Evolutionary conservation across 2,888 invertebrate species (phyloP), one percentile per base, ranked within the genome.

Genomic region (Meteorus colon): DNA sequence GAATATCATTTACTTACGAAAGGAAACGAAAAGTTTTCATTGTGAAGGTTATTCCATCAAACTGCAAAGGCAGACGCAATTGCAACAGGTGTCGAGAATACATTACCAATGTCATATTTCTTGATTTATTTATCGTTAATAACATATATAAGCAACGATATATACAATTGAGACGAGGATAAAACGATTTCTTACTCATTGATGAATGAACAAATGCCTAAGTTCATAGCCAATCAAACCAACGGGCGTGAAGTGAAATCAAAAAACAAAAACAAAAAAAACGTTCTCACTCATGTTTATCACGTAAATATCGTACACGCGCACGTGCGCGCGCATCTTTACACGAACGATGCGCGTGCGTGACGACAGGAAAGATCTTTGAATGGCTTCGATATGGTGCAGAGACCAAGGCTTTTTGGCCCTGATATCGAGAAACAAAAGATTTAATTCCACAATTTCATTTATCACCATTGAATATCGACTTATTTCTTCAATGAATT

Each of bases 401-500:
- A 80, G 80, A 81, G 81, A 82, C 81, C 81, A 81, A 82, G 81
- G 81, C 82, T 80, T 81, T 83, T 74, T 84, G 81, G 82, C 82
- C 82, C 75, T 79, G 80, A 81, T 82, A 82, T 80, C 80, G 77
- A 37, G 8, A 67, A 45, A 63, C 62, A 29, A 72, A 68, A 72
- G n/a, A 19, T 55, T 55, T 19, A 19, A 55, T 55, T 55, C 10
- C n/a, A 48, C 16, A 5, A 48, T 48, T 48, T 48, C n/a, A n/a
- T 48, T 48, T n/a, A 5, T 16, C n/a, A 48, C 4, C 48, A 12
- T 12, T 12, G 41, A 1, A 41, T 8, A 12, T 5, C 1, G 12
- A 41, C 8, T 41, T 10, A 41, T 41, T 12, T 41, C 8, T 12
- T 12, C 41, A 41, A 41, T 12, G 41, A 41, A 41, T 41, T 10